phyloP scores from a whole-genome alignment of 2,888 invertebrate species.

The Apotomis betuletana region DNA sequence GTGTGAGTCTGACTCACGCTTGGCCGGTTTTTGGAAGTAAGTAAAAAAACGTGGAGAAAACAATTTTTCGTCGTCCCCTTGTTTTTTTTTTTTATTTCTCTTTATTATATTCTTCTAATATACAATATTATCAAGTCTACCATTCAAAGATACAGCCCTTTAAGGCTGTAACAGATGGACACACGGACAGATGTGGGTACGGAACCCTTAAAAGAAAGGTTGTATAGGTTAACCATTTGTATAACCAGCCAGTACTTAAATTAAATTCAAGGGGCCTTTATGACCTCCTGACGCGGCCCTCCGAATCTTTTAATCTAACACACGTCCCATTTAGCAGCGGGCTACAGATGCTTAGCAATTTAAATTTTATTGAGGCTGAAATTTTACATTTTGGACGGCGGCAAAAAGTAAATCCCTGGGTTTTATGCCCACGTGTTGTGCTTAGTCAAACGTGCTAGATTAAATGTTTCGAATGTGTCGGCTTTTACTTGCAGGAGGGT shows the following conservation, averaged over 20 bases:
- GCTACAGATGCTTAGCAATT: slow-evolving; percentile 54
- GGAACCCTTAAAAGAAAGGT: too few species aligned
- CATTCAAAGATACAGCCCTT: too few species aligned
- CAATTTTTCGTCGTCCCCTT: too few species aligned
- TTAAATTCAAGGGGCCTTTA: slow-evolving; percentile 71
- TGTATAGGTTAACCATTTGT: slow-evolving; percentile 6
- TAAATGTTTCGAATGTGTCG: slow-evolving; percentile 1
- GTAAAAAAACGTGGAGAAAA: too few species aligned
- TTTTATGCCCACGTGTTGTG: slow-evolving; percentile 11
- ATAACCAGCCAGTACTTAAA: slow-evolving; percentile 36
- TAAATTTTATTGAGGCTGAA: slow-evolving; percentile 41
- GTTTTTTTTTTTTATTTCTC: too few species aligned
- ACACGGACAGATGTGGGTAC: too few species aligned
- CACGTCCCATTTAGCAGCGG: slow-evolving; percentile 61
- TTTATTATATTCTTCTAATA: too few species aligned
- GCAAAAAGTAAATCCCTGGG: slow-evolving; percentile 25
- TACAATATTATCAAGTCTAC: too few species aligned
- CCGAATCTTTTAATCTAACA: slow-evolving; percentile 66
- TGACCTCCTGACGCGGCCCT: slow-evolving; percentile 51
- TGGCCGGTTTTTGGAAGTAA: too few species aligned
- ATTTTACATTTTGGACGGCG: slow-evolving; percentile 34
- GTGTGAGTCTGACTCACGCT: too few species aligned
- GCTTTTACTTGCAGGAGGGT: neutral
- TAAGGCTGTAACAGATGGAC: too few species aligned
- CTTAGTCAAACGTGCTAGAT: slow-evolving; percentile 9